Evolutionary conservation across 2,888 invertebrate genomes (phyloP), one percentile per base, ranked within the genome.

Genomic region (Allophyes oxyacanthae): DNA sequence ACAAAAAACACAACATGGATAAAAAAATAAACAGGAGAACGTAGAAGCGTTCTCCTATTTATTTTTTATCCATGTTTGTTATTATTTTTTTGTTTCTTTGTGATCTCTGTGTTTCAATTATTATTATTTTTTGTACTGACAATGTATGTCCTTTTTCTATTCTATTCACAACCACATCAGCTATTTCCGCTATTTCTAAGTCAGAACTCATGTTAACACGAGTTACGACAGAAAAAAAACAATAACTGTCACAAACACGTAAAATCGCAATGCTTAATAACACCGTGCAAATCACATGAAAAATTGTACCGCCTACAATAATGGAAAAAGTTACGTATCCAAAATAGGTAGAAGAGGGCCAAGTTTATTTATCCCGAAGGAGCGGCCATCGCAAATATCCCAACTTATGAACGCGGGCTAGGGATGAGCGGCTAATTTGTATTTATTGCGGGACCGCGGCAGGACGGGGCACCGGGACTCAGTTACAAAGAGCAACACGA

Each of bases 361-460:
- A 13, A 37, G 37, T 64, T 71, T 67, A 67, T 65, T 20, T 36
- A 54, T 71, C 67, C 67, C 50, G 6, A 1, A 50, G 65, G 58
- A 38, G 14, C 37, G 33, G 15, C 43, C 55, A 61, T 50, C 52
- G 43, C 74, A 57, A 72, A 63, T 45, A 65, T 64, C 55, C 53
- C 42, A 49, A 52, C 64, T 74, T 70, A 77, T 67, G 69, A 72
- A 67, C 50, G 43, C 50, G 53, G 54, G 46, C 54, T 53, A 20
- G 64, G 69, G 71, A 70, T 68, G 50, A 60, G 48, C 54, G 44
- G 49, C 60, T 81, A 78, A 81, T 81, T 76, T 68, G 72, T 70
- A 81, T 81, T 81, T 81, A 81, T 81, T 55, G 77, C 59, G 45
- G 30, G 62, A 64, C 45, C 42, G 38, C 45, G 44, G 44, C 57